Conservation (phyloP, 2,113 vertebrate genomes). For the Oreochromis aureus region DNA sequence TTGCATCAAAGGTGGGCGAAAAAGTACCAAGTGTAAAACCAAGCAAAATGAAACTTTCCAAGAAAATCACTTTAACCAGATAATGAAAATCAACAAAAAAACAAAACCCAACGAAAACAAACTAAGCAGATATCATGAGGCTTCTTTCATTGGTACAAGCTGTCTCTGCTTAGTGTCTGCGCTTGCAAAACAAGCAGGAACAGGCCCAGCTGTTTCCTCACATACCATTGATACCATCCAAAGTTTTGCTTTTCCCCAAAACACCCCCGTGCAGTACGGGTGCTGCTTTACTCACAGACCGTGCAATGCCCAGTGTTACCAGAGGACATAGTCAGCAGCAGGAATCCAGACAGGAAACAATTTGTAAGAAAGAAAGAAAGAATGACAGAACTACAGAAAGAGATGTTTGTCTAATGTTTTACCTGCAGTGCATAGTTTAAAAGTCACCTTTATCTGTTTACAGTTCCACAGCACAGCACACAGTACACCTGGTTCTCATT, state of each 20-base stretch:
- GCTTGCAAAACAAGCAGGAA: conserved; percentile 16
- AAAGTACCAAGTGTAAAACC: background rate
- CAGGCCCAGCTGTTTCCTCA: conserved; percentile 25
- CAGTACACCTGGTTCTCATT: background rate
- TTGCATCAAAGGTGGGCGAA: background rate
- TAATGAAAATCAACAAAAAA: background rate
- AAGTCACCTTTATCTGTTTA: background rate
- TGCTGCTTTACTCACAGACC: background rate
- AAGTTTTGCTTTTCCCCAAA: background rate
- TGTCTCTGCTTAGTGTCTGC: background rate
- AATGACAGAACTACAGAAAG: background rate
- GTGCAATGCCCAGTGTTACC: background rate
- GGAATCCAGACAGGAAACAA: background rate
- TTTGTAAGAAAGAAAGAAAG: background rate
- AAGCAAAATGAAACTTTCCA: background rate
- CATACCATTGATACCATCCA: conserved; percentile 32
- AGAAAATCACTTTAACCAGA: background rate
- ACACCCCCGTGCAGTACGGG: background rate
- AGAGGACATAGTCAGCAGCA: background rate
- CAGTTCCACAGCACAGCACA: background rate
- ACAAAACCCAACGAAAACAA: background rate
- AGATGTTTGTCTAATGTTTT: background rate
- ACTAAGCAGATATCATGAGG: background rate
- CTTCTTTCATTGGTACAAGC: background rate
- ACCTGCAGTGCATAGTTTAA: background rate